These are phyloP conservation scores for Macquaria australasica DNA, from an alignment of 2,113 vertebrate genomes.

Conservation along the genomic window DNA sequence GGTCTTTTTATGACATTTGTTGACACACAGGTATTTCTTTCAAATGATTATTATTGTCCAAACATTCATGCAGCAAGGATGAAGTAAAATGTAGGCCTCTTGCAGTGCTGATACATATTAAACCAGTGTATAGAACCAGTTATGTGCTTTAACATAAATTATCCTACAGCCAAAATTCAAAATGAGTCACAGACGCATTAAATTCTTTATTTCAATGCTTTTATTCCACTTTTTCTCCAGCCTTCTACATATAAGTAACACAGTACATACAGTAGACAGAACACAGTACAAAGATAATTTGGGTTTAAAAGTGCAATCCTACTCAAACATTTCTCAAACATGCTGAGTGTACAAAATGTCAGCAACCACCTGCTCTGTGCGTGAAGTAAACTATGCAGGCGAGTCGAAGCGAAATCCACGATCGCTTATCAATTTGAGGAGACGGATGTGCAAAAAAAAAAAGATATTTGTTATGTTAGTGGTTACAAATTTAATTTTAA, in stretches of 20 bases:
- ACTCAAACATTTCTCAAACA: constrained; percentile 33
- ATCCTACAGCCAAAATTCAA: not conserved
- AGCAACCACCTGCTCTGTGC: constrained; percentile 42
- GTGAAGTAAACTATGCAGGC: constrained; percentile 51
- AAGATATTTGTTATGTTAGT: not conserved
- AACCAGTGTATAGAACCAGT: not conserved
- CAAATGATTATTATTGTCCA: no score
- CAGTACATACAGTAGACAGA: constrained; percentile 51
- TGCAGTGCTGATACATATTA: not conserved
- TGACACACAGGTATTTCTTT: not conserved
- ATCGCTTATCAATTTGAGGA: not conserved
- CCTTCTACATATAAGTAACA: constrained; percentile 28
- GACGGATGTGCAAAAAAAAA: constrained; percentile 35
- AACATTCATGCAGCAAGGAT: no score
- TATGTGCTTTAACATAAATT: not conserved
- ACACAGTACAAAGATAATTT: constrained; percentile 80
- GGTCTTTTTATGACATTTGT: not conserved
- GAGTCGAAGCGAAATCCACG: not conserved
- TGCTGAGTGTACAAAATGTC: constrained; percentile 36
- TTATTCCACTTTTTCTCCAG: constrained; percentile 54
- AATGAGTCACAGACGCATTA: not conserved
- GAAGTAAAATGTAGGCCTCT: not conserved
- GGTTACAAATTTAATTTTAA: not conserved
- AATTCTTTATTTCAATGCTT: constrained; percentile 6
- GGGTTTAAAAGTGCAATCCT: constrained; percentile 70